Conservation (phyloP, 2,797 vertebrate genomes). For the Ceryle rudis region DNA sequence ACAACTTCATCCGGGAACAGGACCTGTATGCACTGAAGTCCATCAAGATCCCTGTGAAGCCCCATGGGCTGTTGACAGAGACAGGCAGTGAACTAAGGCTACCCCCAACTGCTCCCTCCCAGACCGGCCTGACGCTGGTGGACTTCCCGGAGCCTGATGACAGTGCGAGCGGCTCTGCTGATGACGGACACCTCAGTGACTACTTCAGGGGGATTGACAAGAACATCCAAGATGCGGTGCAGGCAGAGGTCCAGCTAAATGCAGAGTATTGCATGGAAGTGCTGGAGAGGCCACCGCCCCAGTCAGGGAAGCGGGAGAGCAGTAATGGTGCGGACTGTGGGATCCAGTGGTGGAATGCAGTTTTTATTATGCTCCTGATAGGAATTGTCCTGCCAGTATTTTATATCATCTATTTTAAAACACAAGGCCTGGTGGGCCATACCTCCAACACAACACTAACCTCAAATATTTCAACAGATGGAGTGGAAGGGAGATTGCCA, state of each 20-base stretch:
- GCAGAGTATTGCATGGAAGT: constrained; percentile 24
- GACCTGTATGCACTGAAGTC: constrained; percentile 92
- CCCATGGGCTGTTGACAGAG: constrained; percentile 88
- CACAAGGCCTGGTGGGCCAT: constrained; percentile 68
- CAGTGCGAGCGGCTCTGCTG: background rate
- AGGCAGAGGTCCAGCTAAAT: constrained; percentile 70
- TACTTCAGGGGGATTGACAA: constrained; percentile 90
- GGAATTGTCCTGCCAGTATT: constrained; percentile 91
- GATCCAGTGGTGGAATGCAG: constrained; percentile 95
- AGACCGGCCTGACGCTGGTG: background rate
- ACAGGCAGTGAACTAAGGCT: constrained; percentile 43
- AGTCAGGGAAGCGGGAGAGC: background rate
- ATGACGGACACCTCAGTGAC: constrained; percentile 71
- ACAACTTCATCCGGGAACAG: constrained; percentile 93
- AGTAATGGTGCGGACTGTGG: constrained; percentile 87
- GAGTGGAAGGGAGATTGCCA: background rate
- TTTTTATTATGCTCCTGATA: constrained; percentile 91
- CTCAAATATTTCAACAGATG: constrained; percentile 13
- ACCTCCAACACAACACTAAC: constrained; percentile 42
- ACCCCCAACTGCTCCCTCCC: background rate
- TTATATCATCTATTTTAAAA: constrained; percentile 94
- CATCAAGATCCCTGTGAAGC: constrained; percentile 92
- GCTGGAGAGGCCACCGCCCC: background rate
- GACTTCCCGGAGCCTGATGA: background rate
- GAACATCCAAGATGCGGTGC: constrained; percentile 85